A percentile compares a stretch with the other conserved stretches of the same genome.
phyloP scores from a whole-genome alignment of 2,888 invertebrate genomes.

The Melipona bicolor region DNA sequence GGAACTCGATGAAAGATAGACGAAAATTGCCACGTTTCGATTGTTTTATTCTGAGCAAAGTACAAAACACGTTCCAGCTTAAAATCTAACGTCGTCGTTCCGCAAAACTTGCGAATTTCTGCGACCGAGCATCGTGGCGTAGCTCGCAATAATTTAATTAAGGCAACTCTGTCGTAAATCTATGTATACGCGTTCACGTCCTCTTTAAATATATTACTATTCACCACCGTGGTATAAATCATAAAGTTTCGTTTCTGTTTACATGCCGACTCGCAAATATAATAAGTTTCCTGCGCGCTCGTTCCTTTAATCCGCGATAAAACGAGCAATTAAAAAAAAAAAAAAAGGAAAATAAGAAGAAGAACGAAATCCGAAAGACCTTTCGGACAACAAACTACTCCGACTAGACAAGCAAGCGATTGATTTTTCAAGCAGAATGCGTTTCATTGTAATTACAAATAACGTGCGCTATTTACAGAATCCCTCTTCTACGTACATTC shows the following conservation, averaged over 20 bases:
- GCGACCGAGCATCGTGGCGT: conserved; percentile 19
- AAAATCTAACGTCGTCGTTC: conserved; percentile 65
- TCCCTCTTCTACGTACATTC: conserved; percentile 25
- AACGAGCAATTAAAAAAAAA: neutral
- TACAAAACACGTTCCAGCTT: conserved; percentile 76
- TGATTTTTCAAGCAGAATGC: conserved; percentile 61
- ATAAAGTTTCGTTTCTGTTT: conserved; percentile 52
- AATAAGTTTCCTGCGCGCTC: conserved; percentile 37
- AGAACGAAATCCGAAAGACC: conserved; percentile 17
- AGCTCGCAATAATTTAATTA: conserved; percentile 79
- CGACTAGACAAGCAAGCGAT: conserved; percentile 82
- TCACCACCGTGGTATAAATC: conserved; percentile 51
- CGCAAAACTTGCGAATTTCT: conserved; percentile 42
- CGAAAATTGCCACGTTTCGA: too few relatives aligned
- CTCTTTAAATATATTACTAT: conserved; percentile 72
- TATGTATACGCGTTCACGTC: conserved; percentile 54
- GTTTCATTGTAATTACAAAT: conserved; percentile 61
- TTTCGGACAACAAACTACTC: conserved; percentile 65
- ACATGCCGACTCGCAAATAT: conserved; percentile 39
- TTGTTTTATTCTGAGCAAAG: conserved; percentile 76
- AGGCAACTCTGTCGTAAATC: conserved; percentile 79
- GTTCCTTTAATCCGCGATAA: conserved; percentile 3
- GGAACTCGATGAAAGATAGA: too few relatives aligned
- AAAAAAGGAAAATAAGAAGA: too few relatives aligned
- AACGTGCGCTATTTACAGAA: conserved; percentile 61